These are phyloP conservation scores for Bedellia somnulentella DNA, from an alignment of 2,888 invertebrate species.

Conservation along the genomic window DNA sequence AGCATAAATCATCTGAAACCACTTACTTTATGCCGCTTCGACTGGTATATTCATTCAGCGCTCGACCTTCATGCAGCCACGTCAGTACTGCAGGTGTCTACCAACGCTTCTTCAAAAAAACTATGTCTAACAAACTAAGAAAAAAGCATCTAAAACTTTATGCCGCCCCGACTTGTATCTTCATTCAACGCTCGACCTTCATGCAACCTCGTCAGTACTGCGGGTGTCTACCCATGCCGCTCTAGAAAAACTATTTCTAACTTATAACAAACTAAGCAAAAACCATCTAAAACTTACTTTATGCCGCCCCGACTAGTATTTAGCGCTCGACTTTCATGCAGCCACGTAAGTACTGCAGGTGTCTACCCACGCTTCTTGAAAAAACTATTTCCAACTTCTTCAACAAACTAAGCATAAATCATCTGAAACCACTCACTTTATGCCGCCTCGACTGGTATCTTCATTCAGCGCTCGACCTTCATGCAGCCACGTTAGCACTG, in stretches of 20 bases:
- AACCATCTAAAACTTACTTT: too few relatives aligned
- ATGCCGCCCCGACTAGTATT: too few relatives aligned
- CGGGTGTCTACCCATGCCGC: conserved; percentile 38
- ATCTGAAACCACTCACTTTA: conserved; percentile 60
- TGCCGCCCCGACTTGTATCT: conserved; percentile 67
- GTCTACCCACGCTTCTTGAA: too few relatives aligned
- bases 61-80: conserved; percentile 67
- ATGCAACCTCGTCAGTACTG: conserved; percentile 65
- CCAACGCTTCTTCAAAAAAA: too few relatives aligned
- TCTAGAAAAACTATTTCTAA: conserved; percentile 66
- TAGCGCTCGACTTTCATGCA: too few relatives aligned
- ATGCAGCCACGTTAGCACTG: conserved; percentile 65
- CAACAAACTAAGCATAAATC: too few relatives aligned
- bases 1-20: too few relatives aligned
- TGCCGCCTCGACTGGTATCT: conserved; percentile 67
- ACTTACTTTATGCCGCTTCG: conserved; percentile 66
- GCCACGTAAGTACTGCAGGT: too few relatives aligned
- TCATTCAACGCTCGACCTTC: conserved; percentile 65
- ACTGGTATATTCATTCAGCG: conserved; percentile 66
- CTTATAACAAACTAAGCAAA: too few relatives aligned
- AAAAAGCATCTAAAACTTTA: conserved; percentile 62
- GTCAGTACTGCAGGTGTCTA: conserved; percentile 50
- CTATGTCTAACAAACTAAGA: too few relatives aligned
- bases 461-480: conserved; percentile 65
- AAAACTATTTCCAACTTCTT: too few relatives aligned